Evolutionary conservation across 2,888 invertebrate species (phyloP).

Genomic region (Aphodius granarius): DNA sequence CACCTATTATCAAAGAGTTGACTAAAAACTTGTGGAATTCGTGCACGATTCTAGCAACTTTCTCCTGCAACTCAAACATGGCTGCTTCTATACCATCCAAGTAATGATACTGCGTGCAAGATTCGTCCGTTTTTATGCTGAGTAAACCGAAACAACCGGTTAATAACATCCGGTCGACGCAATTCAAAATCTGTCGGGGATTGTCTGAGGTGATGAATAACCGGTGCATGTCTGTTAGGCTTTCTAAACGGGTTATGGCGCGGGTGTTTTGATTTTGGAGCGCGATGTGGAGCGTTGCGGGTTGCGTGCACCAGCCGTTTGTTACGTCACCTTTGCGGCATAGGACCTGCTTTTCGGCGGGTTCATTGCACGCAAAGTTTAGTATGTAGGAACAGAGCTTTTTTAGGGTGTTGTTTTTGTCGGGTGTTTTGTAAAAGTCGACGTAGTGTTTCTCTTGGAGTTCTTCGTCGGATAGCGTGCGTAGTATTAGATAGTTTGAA

Average conservation of each 20-base stretch:
- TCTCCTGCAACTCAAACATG: slow-evolving; percentile 54
- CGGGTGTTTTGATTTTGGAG: slow-evolving; percentile 47
- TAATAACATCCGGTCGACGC: slow-evolving; percentile 57
- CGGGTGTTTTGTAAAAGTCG: slow-evolving; percentile 45
- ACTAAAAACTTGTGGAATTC: slow-evolving; percentile 58
- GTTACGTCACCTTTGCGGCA: slow-evolving; percentile 30
- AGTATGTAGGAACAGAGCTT: slow-evolving; percentile 44
- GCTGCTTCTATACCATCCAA: slow-evolving; percentile 60
- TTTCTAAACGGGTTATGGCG: slow-evolving; percentile 44
- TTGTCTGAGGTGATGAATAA: slow-evolving; percentile 44
- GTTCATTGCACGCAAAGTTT: slow-evolving; percentile 49
- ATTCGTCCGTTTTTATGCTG: slow-evolving; percentile 47
- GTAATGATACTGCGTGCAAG: slow-evolving; percentile 57
- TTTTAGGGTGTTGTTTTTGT: slow-evolving; percentile 37
- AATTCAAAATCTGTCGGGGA: slow-evolving; percentile 44
- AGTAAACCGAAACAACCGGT: slow-evolving; percentile 59
- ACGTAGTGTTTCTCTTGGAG: slow-evolving; percentile 46
- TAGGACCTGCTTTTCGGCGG: slow-evolving; percentile 40
- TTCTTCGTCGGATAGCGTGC: slow-evolving; percentile 42
- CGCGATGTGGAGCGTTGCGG: slow-evolving; percentile 43
- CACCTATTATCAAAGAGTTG: slow-evolving; percentile 50
- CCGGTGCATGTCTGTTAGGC: slow-evolving; percentile 49
- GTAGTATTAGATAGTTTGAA: slow-evolving; percentile 30
- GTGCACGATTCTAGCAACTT: slow-evolving; percentile 59
- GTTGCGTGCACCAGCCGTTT: slow-evolving; percentile 50